Evolutionary conservation across 2,888 invertebrate species (phyloP), one percentile per base, ranked within the genome.

Genomic region (Branchellion lobata): DNA sequence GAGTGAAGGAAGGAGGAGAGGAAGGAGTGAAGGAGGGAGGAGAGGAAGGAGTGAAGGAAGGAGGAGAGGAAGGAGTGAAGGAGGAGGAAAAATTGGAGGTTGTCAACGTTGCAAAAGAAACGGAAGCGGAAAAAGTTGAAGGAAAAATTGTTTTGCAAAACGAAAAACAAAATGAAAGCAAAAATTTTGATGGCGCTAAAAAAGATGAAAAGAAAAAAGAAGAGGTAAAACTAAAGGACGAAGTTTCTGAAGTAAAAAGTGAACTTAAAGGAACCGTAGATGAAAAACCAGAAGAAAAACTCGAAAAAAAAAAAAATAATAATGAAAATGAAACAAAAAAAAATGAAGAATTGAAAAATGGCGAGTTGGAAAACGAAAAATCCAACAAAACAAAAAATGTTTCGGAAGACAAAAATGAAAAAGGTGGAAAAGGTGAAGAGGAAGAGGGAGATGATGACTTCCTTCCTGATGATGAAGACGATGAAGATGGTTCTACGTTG

Each of bases 391-490:
- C 8, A 8, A 18, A 47, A 47, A 47, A 14, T 47, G 47, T 47
- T 47, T 14, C 11, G 18, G 47, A 47, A 47, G 18, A 8, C 18
- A 47, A 8, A 47, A 47, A 47, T 18, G 47, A 47, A 18, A 47
- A 8, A 47, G 47, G 8, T 14, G 18, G 18, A 47, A 47, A 47
- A 47, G 47, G 18, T 14, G 47, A 47, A 47, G 47, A 47, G 8
- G 47, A 14, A 47, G 24, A 57, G 5, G 61, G 21, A 18, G 61
- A 57, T 24, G 61, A 57, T 24, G 61, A 57, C 21, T 57, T 57
- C n/a, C 61, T 57, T 8, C n/a, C 61, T 24, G 61, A 57, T 18
- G 61, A 57, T 57, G 61, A 57, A 18, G 61, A 57, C 21, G 61
- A 24, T 24, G 61, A 47, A 47, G 47, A 47, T 14, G 47, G 47